These are phyloP conservation scores for Thaleichthys pacificus DNA, from an alignment of 2,797 vertebrate species.

Conservation along the genomic window DNA sequence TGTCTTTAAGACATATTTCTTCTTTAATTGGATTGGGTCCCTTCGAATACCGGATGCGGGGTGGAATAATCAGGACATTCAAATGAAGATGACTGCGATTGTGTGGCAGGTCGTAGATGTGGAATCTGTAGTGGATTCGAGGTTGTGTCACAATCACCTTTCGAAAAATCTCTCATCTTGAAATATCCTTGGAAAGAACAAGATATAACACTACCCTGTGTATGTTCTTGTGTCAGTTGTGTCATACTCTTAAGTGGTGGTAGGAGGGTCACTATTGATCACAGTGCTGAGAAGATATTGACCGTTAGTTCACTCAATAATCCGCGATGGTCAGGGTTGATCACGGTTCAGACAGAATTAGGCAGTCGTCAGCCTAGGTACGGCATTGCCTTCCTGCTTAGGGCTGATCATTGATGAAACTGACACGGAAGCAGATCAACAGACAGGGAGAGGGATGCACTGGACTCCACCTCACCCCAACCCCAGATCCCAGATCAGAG, in stretches of 20 bases:
- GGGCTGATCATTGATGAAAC: background rate
- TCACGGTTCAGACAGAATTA: background rate
- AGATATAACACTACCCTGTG: background rate
- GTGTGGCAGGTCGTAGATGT: slow-evolving; percentile 49
- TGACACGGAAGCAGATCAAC: background rate
- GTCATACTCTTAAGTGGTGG: background rate
- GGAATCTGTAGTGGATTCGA: background rate
- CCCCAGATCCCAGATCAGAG: slow-evolving; percentile 22
- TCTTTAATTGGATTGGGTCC: slow-evolving; percentile 75
- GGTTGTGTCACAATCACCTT: too few species aligned
- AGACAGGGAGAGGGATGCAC: background rate
- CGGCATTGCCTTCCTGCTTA: background rate
- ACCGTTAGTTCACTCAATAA: background rate
- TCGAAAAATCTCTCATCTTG: background rate
- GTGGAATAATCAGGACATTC: slow-evolving; percentile 74
- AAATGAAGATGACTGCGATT: slow-evolving; percentile 65
- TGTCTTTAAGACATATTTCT: slow-evolving; percentile 75
- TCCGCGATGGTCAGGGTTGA: background rate
- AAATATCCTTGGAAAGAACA: background rate
- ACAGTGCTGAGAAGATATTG: background rate
- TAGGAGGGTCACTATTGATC: background rate
- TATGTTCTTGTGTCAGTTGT: background rate
- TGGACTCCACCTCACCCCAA: slow-evolving; percentile 15
- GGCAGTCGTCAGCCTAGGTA: background rate
- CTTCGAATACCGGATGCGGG: slow-evolving; percentile 73